Conservation (phyloP, 37 sponge, comb jelly and placozoan genomes). For the Amphimedon queenslandica region DNA sequence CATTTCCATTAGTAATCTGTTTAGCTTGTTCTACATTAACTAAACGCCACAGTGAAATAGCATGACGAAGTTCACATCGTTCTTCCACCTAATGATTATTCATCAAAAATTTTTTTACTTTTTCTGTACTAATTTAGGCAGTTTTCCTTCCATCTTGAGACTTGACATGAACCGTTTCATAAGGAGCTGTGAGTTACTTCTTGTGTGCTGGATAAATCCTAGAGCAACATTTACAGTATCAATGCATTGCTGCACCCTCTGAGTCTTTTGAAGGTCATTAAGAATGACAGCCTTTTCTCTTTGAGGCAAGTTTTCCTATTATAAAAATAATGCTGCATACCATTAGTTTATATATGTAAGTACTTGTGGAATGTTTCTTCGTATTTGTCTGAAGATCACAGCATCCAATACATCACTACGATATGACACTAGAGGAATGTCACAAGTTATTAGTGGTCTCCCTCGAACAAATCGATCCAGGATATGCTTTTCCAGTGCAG, state of each 20-base stretch:
- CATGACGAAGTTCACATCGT: background rate
- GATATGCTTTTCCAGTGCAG: slow-evolving; percentile 37
- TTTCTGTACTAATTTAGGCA: background rate
- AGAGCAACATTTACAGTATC: slow-evolving; percentile 1
- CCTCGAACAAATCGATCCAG: slow-evolving; percentile 27
- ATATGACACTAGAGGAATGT: slow-evolving; percentile 2
- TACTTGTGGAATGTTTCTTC: background rate
- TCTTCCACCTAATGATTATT: background rate
- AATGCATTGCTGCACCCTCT: background rate
- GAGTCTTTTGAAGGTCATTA: background rate
- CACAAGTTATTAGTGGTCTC: slow-evolving; percentile 12
- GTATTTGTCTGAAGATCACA: background rate
- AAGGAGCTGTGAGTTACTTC: background rate
- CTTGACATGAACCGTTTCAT: background rate
- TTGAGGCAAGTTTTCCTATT: background rate
- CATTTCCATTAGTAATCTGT: background rate
- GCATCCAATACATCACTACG: background rate
- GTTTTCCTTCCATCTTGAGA: background rate
- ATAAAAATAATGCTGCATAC: background rate
- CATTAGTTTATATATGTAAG: background rate
- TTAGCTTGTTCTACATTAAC: background rate
- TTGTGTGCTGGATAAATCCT: background rate
- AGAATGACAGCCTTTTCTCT: background rate
- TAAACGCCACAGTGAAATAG: background rate
- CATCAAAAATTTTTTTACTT: too few relatives aligned